phyloP scores from a whole-genome alignment of 2,888 invertebrate species.

The Chironomus tentans region DNA sequence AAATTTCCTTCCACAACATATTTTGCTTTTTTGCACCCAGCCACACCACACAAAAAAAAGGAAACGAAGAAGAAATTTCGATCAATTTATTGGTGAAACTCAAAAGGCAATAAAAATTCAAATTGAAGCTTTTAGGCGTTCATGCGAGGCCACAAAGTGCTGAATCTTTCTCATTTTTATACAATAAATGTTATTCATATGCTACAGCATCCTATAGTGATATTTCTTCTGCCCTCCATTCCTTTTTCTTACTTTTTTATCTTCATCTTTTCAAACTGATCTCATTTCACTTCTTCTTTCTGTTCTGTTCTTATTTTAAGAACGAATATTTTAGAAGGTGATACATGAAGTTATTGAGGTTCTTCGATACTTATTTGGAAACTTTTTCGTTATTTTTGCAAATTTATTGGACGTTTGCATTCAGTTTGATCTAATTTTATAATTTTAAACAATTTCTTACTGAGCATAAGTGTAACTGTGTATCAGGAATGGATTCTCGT shows the following conservation, averaged over 20 bases:
- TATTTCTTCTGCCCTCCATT: background rate
- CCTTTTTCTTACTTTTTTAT: background rate
- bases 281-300: background rate
- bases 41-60: background rate
- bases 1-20: background rate
- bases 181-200: background rate
- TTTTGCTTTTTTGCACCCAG: background rate
- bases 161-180: background rate
- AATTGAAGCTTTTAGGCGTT: slow-evolving; percentile 23
- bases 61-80: background rate
- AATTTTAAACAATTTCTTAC: too few relatives aligned
- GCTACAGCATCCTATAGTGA: background rate
- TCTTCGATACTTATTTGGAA: too few relatives aligned
- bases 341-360: too few relatives aligned
- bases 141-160: slow-evolving; percentile 1
- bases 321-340: too few relatives aligned
- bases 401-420: too few relatives aligned
- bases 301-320: too few relatives aligned
- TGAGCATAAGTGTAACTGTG: too few relatives aligned
- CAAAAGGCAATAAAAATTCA: slow-evolving; percentile 24
- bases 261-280: background rate
- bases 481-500: too few relatives aligned
- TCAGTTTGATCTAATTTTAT: too few relatives aligned
- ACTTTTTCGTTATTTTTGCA: too few relatives aligned
- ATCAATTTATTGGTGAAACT: slow-evolving; percentile 19